These are phyloP conservation scores for Pachyseris speciosa DNA, from an alignment of 64 coral and sea anemone genomes.

Conservation along the genomic window DNA sequence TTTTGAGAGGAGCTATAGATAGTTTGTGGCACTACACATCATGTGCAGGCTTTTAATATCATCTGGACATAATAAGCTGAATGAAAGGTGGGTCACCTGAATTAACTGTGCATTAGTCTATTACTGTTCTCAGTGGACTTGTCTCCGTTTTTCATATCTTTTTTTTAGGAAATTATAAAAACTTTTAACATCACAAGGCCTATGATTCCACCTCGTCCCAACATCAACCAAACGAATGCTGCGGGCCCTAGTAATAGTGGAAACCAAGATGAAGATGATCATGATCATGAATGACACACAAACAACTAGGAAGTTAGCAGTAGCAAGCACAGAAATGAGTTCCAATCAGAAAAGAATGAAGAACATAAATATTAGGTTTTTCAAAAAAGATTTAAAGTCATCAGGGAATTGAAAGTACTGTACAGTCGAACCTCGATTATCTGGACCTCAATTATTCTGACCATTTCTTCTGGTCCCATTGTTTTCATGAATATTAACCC, in stretches of 20 bases:
- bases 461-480: too few species aligned
- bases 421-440: too few species aligned
- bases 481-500: too few species aligned
- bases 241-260: not conserved
- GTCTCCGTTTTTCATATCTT: not conserved
- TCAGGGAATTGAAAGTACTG: too few species aligned
- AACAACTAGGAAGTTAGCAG: not conserved
- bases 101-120: not conserved
- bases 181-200: constrained; percentile 71
- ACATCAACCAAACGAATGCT: not conserved
- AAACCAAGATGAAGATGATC: not conserved
- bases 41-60: too few species aligned
- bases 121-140: too few species aligned
- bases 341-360: not conserved
- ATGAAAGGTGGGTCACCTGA: not conserved
- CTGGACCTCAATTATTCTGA: too few species aligned
- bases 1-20: too few species aligned
- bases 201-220: constrained; percentile 67
- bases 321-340: not conserved
- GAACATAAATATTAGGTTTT: too few species aligned
- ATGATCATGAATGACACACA: not conserved
- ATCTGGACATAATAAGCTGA: too few species aligned
- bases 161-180: constrained; percentile 59
- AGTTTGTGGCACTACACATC: too few species aligned
- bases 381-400: too few species aligned